Evolutionary conservation across 2,888 invertebrate genomes (phyloP).

Genomic region (Timema cristinae): DNA sequence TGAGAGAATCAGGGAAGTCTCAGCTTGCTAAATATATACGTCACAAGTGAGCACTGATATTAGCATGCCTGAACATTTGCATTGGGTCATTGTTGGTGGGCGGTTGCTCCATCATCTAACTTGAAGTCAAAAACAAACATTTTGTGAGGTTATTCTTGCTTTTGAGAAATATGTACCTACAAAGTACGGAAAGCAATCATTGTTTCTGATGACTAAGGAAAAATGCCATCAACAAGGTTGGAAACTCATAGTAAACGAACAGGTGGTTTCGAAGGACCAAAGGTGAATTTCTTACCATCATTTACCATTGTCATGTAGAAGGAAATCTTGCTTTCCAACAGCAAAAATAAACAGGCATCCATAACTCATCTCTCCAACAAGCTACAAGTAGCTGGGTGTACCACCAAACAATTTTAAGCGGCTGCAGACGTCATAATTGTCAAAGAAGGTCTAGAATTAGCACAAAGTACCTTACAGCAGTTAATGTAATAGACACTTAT

Average conservation of each 20-base stretch:
- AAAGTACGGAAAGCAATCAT: neutral
- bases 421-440: slow-evolving; percentile 9
- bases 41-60: slow-evolving; percentile 1
- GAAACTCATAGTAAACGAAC: neutral
- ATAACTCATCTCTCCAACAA: neutral
- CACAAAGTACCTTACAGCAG: neutral
- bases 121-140: slow-evolving; percentile 9
- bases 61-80: neutral
- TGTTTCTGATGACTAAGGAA: neutral
- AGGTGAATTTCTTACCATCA: neutral
- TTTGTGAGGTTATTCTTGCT: neutral
- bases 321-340: neutral
- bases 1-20: slow-evolving; percentile 4
- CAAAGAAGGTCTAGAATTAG: slow-evolving; percentile 5
- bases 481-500: neutral
- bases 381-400: slow-evolving; percentile 13
- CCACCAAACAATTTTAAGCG: neutral
- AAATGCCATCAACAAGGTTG: neutral
- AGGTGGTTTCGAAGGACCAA: neutral
- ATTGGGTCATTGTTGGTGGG: neutral
- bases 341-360: neutral
- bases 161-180: neutral
- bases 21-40: neutral
- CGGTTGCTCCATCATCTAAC: slow-evolving; percentile 12
- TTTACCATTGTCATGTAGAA: neutral